Conservation (phyloP, 1,140 invertebrate genomes). For the Sipha flava region DNA sequence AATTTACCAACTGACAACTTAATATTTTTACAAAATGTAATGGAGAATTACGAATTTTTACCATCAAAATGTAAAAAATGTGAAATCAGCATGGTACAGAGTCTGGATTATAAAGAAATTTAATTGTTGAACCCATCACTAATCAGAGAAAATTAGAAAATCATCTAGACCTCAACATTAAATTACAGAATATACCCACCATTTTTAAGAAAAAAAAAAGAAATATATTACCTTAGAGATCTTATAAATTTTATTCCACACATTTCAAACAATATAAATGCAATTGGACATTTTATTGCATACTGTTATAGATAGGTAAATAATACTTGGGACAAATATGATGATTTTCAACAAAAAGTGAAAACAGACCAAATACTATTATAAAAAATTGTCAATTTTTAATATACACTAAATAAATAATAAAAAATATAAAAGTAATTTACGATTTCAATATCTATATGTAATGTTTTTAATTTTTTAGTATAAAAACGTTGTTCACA, state of each 20-base stretch:
- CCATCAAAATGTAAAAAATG: background rate
- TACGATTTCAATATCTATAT: too few species aligned
- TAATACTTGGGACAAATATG: background rate
- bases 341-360: background rate
- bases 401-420: background rate
- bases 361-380: background rate
- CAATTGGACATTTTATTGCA: background rate
- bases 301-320: background rate
- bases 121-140: background rate
- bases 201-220: background rate
- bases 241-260: background rate
- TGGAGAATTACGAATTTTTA: background rate
- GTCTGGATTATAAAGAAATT: background rate
- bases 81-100: background rate
- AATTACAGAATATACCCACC: background rate
- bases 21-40: background rate
- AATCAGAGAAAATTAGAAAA: background rate
- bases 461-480: too few species aligned
- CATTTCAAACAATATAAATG: background rate
- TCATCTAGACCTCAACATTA: background rate
- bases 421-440: too few species aligned
- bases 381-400: background rate
- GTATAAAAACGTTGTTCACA: too few species aligned
- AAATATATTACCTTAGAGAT: background rate
- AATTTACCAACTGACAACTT: background rate